These are phyloP conservation scores for Harpalus rubripes DNA, from an alignment of 2,888 invertebrate species.

Conservation along the genomic window DNA sequence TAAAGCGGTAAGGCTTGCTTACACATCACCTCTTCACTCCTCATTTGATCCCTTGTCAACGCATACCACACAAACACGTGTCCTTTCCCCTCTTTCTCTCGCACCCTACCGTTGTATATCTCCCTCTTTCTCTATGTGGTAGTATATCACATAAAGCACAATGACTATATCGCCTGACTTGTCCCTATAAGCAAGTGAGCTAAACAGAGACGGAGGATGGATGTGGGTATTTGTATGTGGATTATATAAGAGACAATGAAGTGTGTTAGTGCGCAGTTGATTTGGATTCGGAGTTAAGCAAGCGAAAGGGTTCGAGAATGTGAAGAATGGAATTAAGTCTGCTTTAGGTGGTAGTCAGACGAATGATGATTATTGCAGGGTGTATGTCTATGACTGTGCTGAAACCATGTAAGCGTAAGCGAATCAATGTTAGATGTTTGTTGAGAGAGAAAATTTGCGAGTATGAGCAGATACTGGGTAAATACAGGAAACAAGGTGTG, in stretches of 20 bases:
- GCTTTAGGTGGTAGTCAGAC: not conserved
- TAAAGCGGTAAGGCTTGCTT: not conserved
- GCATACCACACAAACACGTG: conserved; percentile 44
- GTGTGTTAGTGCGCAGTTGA: not conserved
- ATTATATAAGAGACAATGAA: not conserved
- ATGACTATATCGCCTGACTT: conserved; percentile 54
- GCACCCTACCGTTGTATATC: not conserved
- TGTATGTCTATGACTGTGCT: not conserved
- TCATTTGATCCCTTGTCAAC: conserved; percentile 40
- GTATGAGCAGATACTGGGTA: no score
- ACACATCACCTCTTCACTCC: conserved; percentile 14
- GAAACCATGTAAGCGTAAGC: not conserved
- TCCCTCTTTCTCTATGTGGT: not conserved
- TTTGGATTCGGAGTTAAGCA: not conserved
- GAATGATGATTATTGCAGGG: not conserved
- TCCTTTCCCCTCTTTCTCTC: not conserved
- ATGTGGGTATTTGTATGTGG: conserved; percentile 2
- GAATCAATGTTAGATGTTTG: no score
- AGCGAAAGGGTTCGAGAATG: not conserved
- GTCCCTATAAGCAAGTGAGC: conserved; percentile 22
- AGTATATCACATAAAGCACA: conserved; percentile 27
- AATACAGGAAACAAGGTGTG: no score
- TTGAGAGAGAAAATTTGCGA: no score
- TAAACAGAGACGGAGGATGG: not conserved
- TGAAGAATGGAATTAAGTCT: not conserved